A percentile compares a stretch with the other conserved stretches of the same genome.
Conservation (phyloP, 2,888 invertebrate genomes). For the Tanytarsus gracilentus region DNA sequence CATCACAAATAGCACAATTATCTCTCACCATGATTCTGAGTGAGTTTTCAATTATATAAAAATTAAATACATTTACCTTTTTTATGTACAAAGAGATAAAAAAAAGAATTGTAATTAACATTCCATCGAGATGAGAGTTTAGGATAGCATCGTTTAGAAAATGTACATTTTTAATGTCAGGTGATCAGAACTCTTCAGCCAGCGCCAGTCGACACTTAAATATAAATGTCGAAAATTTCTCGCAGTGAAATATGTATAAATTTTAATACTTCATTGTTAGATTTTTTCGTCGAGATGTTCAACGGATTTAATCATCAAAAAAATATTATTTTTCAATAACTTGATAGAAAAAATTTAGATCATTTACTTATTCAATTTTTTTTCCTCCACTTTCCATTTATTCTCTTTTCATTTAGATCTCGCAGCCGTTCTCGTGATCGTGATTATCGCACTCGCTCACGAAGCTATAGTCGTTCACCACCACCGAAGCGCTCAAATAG, state of each 20-base stretch:
- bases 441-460: slow-evolving; percentile 41
- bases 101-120: not conserved
- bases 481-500: slow-evolving; percentile 37
- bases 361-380: not conserved
- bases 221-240: too few species aligned
- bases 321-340: too few species aligned
- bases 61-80: not conserved
- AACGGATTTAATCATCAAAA: too few species aligned
- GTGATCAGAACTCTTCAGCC: too few species aligned
- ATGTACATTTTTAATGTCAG: too few species aligned
- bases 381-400: not conserved
- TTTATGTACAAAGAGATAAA: not conserved
- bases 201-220: too few species aligned
- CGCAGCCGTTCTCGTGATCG: slow-evolving; percentile 59
- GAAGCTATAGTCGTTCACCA: slow-evolving; percentile 45
- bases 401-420: slow-evolving; percentile 35
- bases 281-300: too few species aligned
- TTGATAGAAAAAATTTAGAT: not conserved
- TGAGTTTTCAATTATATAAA: slow-evolving; percentile 27
- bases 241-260: too few species aligned
- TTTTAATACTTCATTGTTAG: too few species aligned
- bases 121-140: too few species aligned
- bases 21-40: slow-evolving; percentile 27
- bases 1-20: not conserved
- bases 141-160: too few species aligned